Evolutionary conservation across 2,888 invertebrate genomes (phyloP).

Genomic region (Drosophila crucigera): DNA sequence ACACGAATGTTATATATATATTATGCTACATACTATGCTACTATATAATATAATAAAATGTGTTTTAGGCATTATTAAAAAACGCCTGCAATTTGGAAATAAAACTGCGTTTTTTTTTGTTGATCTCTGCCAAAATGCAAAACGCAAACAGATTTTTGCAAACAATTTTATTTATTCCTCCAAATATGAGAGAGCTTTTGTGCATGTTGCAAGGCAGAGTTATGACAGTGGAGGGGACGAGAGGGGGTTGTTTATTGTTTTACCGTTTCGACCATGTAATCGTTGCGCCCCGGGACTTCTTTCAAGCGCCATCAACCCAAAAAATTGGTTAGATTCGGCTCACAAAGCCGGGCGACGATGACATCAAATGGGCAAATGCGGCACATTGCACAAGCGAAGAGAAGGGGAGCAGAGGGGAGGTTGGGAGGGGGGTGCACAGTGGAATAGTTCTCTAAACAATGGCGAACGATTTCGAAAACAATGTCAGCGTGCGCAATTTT

Average conservation of each 20-base stretch:
- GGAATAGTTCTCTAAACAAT: slow-evolving; percentile 63
- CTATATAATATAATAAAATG: background rate
- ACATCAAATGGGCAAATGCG: slow-evolving; percentile 34
- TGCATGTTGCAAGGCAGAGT: slow-evolving; percentile 37
- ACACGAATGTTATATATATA: background rate
- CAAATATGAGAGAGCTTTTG: slow-evolving; percentile 33
- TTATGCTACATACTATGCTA: background rate
- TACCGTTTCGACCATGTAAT: slow-evolving; percentile 23
- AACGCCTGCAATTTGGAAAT: background rate
- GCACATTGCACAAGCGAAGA: background rate
- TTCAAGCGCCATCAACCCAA: slow-evolving; percentile 50
- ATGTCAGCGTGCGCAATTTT: slow-evolving; percentile 80
- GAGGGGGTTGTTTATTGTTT: slow-evolving; percentile 48
- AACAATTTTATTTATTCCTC: background rate
- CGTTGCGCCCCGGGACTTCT: slow-evolving; percentile 31
- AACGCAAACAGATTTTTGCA: slow-evolving; percentile 15
- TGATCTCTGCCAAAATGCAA: background rate
- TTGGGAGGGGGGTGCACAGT: slow-evolving; percentile 20
- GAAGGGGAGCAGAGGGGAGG: background rate
- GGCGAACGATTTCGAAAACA: slow-evolving; percentile 67
- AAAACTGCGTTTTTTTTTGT: background rate
- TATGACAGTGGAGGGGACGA: too few relatives aligned
- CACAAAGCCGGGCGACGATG: slow-evolving; percentile 45
- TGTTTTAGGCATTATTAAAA: background rate
- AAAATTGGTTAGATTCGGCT: slow-evolving; percentile 61